A percentile compares a stretch with the other conserved stretches of the same genome.
phyloP scores from a whole-genome alignment of 2,888 invertebrate genomes.

The Melanargia galathea region DNA sequence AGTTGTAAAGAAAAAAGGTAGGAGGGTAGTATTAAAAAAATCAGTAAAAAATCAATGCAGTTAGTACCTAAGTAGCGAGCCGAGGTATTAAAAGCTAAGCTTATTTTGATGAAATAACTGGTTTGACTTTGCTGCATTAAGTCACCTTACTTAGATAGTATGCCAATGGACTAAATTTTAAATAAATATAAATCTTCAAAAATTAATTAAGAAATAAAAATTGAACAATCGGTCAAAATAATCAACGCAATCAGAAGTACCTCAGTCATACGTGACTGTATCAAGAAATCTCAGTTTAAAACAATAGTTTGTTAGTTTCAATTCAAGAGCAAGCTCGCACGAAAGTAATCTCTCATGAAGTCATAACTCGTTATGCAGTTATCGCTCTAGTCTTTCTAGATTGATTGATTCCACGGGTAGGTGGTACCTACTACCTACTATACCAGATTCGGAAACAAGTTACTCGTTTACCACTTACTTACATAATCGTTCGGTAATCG shows the following conservation, averaged over 20 bases:
- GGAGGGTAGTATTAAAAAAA: no score
- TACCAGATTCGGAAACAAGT: conserved; percentile 27
- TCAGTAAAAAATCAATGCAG: no score
- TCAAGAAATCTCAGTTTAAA: neutral
- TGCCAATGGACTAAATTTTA: no score
- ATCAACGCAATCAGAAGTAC: neutral
- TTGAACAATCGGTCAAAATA: neutral
- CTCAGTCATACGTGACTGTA: neutral
- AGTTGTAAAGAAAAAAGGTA: no score
- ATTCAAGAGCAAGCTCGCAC: neutral
- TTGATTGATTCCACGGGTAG: conserved; percentile 33
- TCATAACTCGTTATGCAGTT: conserved; percentile 16
- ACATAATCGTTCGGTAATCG: no score
- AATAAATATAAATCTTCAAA: no score
- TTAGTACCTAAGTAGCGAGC: no score
- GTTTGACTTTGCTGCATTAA: no score
- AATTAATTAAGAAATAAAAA: no score
- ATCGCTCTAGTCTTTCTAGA: conserved; percentile 30
- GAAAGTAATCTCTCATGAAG: neutral
- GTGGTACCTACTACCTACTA: conserved; percentile 24
- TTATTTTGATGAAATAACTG: no score
- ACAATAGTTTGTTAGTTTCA: neutral
- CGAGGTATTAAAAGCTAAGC: no score
- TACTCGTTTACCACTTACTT: conserved; percentile 31
- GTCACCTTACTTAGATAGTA: no score